Conservation (phyloP, 64 coral and sea anemone genomes). For the Actinia tenebrosa region DNA sequence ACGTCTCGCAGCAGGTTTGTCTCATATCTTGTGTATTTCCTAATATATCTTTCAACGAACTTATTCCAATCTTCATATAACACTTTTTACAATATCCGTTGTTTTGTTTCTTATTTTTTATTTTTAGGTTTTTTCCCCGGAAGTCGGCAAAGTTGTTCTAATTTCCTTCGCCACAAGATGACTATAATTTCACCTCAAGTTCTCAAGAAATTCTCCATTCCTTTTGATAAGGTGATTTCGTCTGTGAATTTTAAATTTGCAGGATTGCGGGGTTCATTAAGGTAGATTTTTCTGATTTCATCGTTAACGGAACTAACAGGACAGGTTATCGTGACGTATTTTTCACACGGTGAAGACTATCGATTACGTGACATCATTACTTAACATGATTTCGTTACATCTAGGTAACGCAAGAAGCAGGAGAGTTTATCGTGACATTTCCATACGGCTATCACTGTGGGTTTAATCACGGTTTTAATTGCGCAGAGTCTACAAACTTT, state of each 20-base stretch:
- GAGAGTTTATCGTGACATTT: constrained; percentile 96
- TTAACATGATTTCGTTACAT: neutral
- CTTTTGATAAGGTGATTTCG: constrained; percentile 75
- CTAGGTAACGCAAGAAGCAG: constrained; percentile 93
- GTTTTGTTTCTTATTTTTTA: neutral
- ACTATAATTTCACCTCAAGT: constrained; percentile 94
- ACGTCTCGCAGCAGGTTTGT: constrained; percentile 84
- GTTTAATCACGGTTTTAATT: constrained; percentile 98
- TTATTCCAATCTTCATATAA: neutral
- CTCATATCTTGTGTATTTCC: neutral
- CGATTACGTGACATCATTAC: neutral
- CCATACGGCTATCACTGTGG: constrained; percentile 92
- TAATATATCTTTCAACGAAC: neutral
- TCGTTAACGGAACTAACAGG: too few species aligned
- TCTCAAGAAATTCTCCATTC: constrained; percentile 91
- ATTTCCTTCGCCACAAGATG: constrained; percentile 96
- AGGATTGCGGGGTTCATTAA: too few species aligned
- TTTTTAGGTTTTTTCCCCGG: constrained; percentile 87
- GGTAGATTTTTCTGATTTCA: too few species aligned
- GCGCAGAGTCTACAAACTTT: constrained; percentile 99
- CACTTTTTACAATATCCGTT: neutral
- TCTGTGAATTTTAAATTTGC: too few species aligned
- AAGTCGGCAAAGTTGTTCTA: constrained; percentile 78
- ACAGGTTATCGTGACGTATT: too few species aligned
- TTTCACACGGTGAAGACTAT: neutral